Evolutionary conservation across 1,140 invertebrate genomes (phyloP).

Genomic region (Andricus grossulariae): DNA sequence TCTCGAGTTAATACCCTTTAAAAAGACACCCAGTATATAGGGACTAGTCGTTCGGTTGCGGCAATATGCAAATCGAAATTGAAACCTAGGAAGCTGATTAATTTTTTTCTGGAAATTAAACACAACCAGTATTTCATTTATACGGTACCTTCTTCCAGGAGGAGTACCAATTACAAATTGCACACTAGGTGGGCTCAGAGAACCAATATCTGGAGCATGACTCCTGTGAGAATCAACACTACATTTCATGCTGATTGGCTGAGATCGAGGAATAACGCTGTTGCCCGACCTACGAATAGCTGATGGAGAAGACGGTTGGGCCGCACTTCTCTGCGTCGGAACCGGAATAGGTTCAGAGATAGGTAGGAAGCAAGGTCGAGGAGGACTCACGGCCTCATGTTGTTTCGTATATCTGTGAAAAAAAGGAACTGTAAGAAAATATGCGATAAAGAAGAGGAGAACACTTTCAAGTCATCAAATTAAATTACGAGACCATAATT

Average conservation of each 20-base stretch:
- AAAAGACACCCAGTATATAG: no score
- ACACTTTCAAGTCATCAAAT: neutral
- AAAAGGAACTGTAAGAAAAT: neutral
- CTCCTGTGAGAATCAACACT: slow-evolving; percentile 79
- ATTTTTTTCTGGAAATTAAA: no score
- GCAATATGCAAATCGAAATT: no score
- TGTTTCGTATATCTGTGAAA: slow-evolving; percentile 63
- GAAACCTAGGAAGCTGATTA: no score
- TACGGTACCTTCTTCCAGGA: slow-evolving; percentile 78
- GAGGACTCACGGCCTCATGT: slow-evolving; percentile 77
- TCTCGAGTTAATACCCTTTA: no score
- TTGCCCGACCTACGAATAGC: slow-evolving; percentile 60
- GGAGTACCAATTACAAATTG: slow-evolving; percentile 95
- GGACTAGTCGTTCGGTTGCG: no score
- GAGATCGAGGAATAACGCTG: slow-evolving; percentile 84
- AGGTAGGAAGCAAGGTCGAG: slow-evolving; percentile 82
- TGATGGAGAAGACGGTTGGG: slow-evolving; percentile 69
- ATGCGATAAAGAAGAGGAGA: neutral
- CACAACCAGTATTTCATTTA: neutral
- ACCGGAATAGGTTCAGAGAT: slow-evolving; percentile 88
- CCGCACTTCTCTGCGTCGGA: slow-evolving; percentile 81
- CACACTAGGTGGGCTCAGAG: slow-evolving; percentile 91
- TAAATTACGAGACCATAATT: neutral
- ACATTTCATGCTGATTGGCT: slow-evolving; percentile 88
- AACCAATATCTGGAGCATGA: slow-evolving; percentile 86